Evolutionary conservation across 2,113 vertebrate species (phyloP).

Genomic region (Chionomys nivalis): DNA sequence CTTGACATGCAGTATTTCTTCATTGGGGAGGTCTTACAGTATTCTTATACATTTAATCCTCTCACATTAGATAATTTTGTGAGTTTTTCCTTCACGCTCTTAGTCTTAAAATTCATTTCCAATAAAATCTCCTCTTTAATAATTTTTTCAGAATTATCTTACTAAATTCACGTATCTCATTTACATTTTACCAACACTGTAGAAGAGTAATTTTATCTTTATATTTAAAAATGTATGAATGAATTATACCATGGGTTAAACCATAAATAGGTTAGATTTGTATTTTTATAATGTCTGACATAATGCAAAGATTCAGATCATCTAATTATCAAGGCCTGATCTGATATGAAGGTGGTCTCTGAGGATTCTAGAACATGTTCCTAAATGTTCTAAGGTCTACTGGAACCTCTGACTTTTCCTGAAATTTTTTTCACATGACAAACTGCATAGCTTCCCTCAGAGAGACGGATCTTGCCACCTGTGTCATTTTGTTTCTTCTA

Average conservation of each 20-base stretch:
- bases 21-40: too few species aligned
- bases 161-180: not conserved
- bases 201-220: not conserved
- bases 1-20: not conserved
- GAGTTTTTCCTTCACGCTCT: not conserved
- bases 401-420: not conserved
- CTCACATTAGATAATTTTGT: too few species aligned
- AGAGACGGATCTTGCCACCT: too few species aligned
- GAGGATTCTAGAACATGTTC: not conserved
- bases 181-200: not conserved
- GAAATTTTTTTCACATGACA: not conserved
- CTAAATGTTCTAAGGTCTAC: not conserved
- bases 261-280: not conserved
- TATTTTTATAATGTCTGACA: not conserved
- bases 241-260: not conserved
- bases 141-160: not conserved
- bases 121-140: not conserved
- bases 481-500: too few species aligned
- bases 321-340: not conserved
- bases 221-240: not conserved
- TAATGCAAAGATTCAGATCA: not conserved
- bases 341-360: not conserved
- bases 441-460: not conserved
- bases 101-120: not conserved
- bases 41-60: not conserved